Evolutionary conservation across 2,797 vertebrate species (phyloP), one percentile per base, ranked within the genome.

Genomic region (Lycodopsis pacificus): DNA sequence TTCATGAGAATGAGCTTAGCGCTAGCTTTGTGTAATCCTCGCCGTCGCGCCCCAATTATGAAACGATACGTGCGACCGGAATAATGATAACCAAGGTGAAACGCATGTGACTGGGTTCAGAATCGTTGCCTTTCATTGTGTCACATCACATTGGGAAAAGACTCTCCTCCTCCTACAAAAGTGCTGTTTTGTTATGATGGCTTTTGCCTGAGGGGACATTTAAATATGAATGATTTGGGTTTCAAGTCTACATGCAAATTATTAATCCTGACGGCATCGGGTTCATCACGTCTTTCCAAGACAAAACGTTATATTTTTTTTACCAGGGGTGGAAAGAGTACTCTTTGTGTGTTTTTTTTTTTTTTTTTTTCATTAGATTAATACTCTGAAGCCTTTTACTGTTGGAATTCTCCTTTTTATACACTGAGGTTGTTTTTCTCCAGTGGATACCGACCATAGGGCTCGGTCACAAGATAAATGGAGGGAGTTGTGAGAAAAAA

Each of bases 11-110:
- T 84, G 82, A 68, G 89, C 90, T 93, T 93, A 91, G 79, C 2
- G 32, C 81, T 85, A 86, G 92, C 88, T 92, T 91, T 91, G 83
- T 76, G 80, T 92, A 93, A 94, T 94, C 93, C 90, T 80, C 46
- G 4, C 62, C 32, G 63, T 81, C 88, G 84, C 66, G 77, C 77
- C 88, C 83, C 76, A 82, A 84, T 86, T 92, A 90, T 89, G 83
- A 86, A 87, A 82, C 75, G 36, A 86, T 80, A 86, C 78, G 69
- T 53, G 77, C 83, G 61, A 49, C 86, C 73, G 86, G 90, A 87
- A 81, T 91, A 89, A 75, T 76, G 76, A 80, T 81, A 74, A 59
- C 59, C 90, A 92, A 85, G 66, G 73, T 90, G 90, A 90, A 89
- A 22, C 66, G 48, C 93, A 93, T 94, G 93, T 93, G 93, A 94